Percentiles rank a stretch among this genome's conserved stretches.
phyloP scores from a whole-genome alignment of 2,888 invertebrate species.

The Disparrhopalites patrizii region DNA sequence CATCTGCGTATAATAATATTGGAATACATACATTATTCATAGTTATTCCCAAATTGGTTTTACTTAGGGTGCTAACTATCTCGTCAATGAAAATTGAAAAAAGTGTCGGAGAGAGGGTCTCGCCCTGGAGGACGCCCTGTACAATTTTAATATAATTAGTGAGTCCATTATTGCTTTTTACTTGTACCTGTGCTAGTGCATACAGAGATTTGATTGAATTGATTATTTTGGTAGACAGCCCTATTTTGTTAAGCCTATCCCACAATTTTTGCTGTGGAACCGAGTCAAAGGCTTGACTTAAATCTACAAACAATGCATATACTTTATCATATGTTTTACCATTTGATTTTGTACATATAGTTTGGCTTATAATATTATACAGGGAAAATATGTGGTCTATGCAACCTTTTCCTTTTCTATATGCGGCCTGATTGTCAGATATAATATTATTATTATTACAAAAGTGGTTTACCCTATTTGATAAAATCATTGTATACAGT shows the following conservation, averaged over 20 bases:
- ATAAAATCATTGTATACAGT: slow-evolving; percentile 38
- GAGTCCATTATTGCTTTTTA: neutral
- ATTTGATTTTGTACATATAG: slow-evolving; percentile 27
- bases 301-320: neutral
- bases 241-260: neutral
- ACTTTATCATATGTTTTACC: neutral
- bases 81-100: slow-evolving; percentile 11
- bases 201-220: neutral
- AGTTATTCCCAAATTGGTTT: neutral
- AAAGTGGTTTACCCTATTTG: slow-evolving; percentile 37
- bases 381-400: slow-evolving; percentile 47
- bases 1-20: slow-evolving; percentile 1
- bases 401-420: slow-evolving; percentile 36
- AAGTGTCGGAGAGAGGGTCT: slow-evolving; percentile 10
- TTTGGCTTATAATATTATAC: slow-evolving; percentile 26
- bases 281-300: neutral
- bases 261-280: neutral
- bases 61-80: neutral
- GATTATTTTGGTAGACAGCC: neutral
- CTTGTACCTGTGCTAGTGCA: neutral
- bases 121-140: slow-evolving; percentile 5
- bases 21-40: neutral
- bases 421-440: slow-evolving; percentile 47
- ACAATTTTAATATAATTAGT: neutral
- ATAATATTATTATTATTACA: slow-evolving; percentile 37